A percentile compares a stretch with the other conserved stretches of the same genome.
Conservation (phyloP, 2,113 vertebrate genomes). For the Oreochromis niloticus region DNA sequence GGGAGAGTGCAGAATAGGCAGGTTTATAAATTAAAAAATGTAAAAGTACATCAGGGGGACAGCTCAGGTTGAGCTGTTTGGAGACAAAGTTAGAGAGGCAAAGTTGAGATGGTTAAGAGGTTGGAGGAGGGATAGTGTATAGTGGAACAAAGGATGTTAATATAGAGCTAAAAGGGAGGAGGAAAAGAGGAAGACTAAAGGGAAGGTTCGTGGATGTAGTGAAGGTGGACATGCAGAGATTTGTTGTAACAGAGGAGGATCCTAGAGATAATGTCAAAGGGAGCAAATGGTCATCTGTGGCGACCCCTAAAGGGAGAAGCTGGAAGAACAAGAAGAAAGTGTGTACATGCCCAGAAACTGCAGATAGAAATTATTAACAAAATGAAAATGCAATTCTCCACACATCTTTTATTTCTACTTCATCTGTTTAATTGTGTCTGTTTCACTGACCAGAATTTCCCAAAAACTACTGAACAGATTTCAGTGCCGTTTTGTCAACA, state of each 20-base stretch:
- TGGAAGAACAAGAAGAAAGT: background rate
- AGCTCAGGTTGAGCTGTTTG: background rate
- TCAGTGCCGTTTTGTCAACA: too few species aligned
- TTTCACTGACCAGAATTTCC: too few species aligned
- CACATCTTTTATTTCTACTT: too few species aligned
- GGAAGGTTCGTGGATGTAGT: background rate
- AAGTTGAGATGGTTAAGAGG: too few species aligned
- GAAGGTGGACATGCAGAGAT: background rate
- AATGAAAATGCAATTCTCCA: too few species aligned
- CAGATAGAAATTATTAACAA: too few species aligned
- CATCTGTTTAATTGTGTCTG: too few species aligned
- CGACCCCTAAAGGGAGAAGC: background rate
- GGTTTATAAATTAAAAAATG: background rate
- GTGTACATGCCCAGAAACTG: background rate
- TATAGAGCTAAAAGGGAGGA: background rate
- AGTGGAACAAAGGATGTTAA: background rate
- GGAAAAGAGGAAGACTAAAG: background rate
- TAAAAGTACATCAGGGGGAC: background rate
- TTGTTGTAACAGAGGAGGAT: background rate
- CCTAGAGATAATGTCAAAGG: background rate
- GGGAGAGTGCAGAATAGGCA: background rate
- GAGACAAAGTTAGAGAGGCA: background rate
- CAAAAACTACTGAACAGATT: too few species aligned
- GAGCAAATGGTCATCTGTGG: too few species aligned
- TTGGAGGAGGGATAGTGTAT: background rate